Conservation (phyloP, 2,888 invertebrate genomes). For the Criorhina ranunculi region DNA sequence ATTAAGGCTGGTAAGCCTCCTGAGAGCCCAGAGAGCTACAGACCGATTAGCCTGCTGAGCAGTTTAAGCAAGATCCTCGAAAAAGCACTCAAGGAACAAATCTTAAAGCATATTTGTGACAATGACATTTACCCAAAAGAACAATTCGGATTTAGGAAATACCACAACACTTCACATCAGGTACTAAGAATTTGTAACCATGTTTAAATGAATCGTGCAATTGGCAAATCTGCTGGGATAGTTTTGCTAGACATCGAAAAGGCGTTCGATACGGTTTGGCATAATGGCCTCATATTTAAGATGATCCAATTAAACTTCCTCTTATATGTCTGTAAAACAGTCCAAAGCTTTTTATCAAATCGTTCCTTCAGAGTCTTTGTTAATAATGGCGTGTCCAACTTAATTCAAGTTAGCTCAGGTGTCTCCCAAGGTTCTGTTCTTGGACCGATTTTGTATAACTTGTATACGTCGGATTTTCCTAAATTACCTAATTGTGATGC, state of each 20-base stretch:
- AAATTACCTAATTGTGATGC: neutral
- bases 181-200: neutral
- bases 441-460: neutral
- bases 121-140: neutral
- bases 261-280: too few species aligned
- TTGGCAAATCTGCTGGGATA: neutral
- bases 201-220: neutral
- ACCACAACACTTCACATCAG: neutral
- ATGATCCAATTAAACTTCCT: too few species aligned
- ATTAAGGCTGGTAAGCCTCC: neutral
- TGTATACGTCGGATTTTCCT: conserved; percentile 1
- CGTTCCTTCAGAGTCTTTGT: too few species aligned
- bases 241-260: neutral
- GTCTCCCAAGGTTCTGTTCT: neutral
- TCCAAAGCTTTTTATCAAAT: too few species aligned
- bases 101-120: neutral
- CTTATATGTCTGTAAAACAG: too few species aligned
- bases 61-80: neutral
- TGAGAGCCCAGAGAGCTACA: neutral
- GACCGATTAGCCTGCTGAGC: conserved; percentile 7
- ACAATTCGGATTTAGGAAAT: neutral
- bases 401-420: neutral
- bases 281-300: neutral
- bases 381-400: too few species aligned
- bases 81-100: neutral